Evolutionary conservation across 2,888 invertebrate genomes (phyloP), one percentile per base, ranked within the genome.

Genomic region (Sinotaia quadrata): DNA sequence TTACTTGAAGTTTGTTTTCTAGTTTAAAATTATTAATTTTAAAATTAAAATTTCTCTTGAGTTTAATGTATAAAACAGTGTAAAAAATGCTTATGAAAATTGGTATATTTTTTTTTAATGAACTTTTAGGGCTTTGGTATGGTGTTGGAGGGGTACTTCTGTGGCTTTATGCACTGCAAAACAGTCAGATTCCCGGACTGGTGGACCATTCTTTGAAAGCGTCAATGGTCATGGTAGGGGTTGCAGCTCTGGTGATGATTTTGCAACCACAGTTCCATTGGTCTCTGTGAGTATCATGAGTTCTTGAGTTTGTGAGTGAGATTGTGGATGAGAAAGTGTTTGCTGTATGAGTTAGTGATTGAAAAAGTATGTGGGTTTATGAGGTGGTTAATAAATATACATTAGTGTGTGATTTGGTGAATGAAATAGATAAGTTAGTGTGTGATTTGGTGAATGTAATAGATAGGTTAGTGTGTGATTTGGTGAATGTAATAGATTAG

Each of bases 201-300:
- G 65, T 77, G 18, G 71, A 61, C 7, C 47, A 31, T 41, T 34
- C 67, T 24, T 27, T 70, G 34, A 73, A 57, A 57, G 51, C 61
- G 63, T 62, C 69, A 12, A 33, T 60, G 10, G 44, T 59, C 10
- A 41, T 76, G 56, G 70, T 75, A 4, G 72, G 79, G 59, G 68
- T 79, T 52, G 81, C 80, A 33, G 75, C 77, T 3, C 62, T 79
- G 3, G 73, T 82, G 21, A 75, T 81, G 8, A 51, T 80, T 4
- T 54, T 81, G 21, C 81, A 82, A 51, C 84, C 84, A 18, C 72
- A 73, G 29, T 67, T 81, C 27, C 56, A 73, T 2, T 49, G 76
- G 15, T 70, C 78, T n/a, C 61, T 73, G 84, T 82, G 74, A 72
- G 81, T 78, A n/a, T n/a, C n/a, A n/a, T n/a, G n/a, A n/a, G n/a